Conservation (phyloP, 2,113 vertebrate species). For the Gulo gulo region DNA sequence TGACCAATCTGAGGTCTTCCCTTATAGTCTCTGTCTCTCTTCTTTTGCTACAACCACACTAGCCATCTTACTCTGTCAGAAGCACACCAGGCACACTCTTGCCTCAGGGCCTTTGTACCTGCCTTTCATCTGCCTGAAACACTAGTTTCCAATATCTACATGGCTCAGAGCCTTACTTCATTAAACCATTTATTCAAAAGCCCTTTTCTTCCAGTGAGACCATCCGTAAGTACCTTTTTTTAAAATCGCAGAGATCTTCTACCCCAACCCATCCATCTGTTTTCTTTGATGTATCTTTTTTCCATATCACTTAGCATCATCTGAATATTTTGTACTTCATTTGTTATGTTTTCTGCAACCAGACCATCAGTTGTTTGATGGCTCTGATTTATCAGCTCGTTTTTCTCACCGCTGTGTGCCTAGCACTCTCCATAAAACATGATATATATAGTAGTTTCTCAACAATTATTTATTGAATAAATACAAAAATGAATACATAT, state of each 20-base stretch:
- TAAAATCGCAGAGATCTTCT: background rate
- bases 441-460: background rate
- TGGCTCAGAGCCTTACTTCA: background rate
- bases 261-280: background rate
- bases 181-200: slow-evolving; percentile 4
- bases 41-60: background rate
- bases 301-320: background rate
- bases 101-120: background rate
- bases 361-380: background rate
- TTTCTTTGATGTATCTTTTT: slow-evolving; percentile 35
- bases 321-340: background rate
- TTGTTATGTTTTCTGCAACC: background rate
- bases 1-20: background rate
- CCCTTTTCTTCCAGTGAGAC: background rate
- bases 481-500: background rate
- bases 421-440: background rate
- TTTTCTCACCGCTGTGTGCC: background rate
- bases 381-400: background rate
- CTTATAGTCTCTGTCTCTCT: background rate
- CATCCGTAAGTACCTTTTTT: background rate
- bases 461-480: slow-evolving; percentile 24
- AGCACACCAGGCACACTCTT: background rate
- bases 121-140: background rate
- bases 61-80: background rate
- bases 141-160: background rate